A percentile compares a stretch with the other conserved stretches of the same genome.
Conservation (phyloP, 2,113 vertebrate species). For the human (Homo sapiens) region GRCh38 chr22:26502501-26503000, state of each 20-base stretch:
- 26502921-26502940: background rate
- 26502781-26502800: fast-evolving
- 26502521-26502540: background rate
- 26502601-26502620: too few relatives aligned
- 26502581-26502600: too few relatives aligned
- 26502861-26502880: background rate
- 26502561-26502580: too few relatives aligned
- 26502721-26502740: background rate
- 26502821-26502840: fast-evolving
- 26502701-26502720: background rate
- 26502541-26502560: background rate
- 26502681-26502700: background rate
- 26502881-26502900: fast-evolving
- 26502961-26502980: background rate
- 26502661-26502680: background rate
- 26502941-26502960: background rate
- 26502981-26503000: background rate
- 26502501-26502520: too few relatives aligned
- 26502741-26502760: background rate
- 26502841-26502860: background rate
- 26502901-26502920: background rate
- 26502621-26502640: background rate
- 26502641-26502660: background rate
- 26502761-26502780: background rate
- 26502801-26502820: fast-evolving